Evolutionary conservation across 1,140 invertebrate species (phyloP), one percentile per base, ranked within the genome.

Genomic region (Camponotus floridanus): DNA sequence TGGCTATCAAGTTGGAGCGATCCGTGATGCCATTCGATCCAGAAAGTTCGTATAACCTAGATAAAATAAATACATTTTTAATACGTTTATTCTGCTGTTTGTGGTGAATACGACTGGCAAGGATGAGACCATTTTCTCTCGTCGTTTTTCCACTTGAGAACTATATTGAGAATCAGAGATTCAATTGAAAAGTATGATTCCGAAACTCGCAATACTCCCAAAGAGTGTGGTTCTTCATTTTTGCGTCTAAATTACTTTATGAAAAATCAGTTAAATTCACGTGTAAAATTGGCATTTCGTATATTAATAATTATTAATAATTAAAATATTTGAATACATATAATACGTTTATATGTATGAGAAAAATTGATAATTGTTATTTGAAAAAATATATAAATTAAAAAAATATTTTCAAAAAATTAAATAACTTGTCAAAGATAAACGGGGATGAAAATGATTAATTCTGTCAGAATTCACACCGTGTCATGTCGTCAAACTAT

Each of bases 11-110:
- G 91, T 67, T 90, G 76, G 9, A 94, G 91, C 6, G 93, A 90
- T 84, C 86, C 91, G 59, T 93, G 80, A 80, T 94, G 91, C 91
- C 93, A 95, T 88, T 95, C 94, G 7, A 95, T 39, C 18, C 80
- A 73, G 87, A 93, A 95, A 74, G 95, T 93, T 59, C 91, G 26
- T 26, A 26, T 26, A 26, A 26, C 26, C 26, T 26, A 26, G 26
- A 26, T 26, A 26, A 26, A 26, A 26, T 26, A 26, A 26, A 26
- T 26, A 26, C 26, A 1, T 26, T 26, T 26, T 26, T 26, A 26
- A 26, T 26, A 36, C 8, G n/a, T 36, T 65, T 7, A 45, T n/a
- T 13, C 36, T 33, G 31, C 13, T 39, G 21, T 51, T 84, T 51
- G 18, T 59, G 13, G 15, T 9, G 45, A 59, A 42, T 45, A 39